phyloP scores from a whole-genome alignment of 1,140 invertebrate species.

The Drosophila aff. region DNA sequence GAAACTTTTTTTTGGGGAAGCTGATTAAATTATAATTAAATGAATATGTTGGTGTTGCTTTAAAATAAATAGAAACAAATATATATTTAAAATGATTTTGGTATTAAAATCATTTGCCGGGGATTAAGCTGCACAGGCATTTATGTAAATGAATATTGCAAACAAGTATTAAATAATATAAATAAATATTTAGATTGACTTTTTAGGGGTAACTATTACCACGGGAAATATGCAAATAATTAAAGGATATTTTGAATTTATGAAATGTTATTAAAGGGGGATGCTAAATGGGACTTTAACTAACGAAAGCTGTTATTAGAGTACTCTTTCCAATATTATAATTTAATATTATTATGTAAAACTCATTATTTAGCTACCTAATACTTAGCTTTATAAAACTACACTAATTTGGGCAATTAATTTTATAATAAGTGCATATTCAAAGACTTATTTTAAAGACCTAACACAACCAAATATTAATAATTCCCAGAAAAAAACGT shows the following conservation, averaged over 20 bases:
- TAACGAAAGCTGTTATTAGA: background rate
- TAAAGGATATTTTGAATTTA: background rate
- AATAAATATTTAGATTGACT: background rate
- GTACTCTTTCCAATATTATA: background rate
- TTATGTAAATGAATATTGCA: background rate
- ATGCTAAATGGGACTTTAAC: background rate
- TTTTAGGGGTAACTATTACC: background rate
- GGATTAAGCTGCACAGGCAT: background rate
- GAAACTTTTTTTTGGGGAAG: conserved; percentile 19
- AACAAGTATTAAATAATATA: background rate
- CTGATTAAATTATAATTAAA: conserved; percentile 42
- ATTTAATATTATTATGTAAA: background rate
- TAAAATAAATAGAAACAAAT: conserved; percentile 3
- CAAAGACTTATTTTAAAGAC: background rate
- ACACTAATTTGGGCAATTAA: background rate
- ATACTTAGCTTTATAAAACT: background rate
- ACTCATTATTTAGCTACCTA: no score
- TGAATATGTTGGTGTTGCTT: conserved; percentile 6
- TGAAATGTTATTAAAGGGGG: background rate
- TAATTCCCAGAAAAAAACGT: background rate
- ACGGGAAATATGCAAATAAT: background rate
- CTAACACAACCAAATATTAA: background rate
- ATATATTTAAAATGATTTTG: conserved; percentile 14
- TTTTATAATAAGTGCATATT: background rate
- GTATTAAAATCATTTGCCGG: background rate